phyloP scores from a whole-genome alignment of 2,113 vertebrate genomes.

The Dipodomys ordii region DNA sequence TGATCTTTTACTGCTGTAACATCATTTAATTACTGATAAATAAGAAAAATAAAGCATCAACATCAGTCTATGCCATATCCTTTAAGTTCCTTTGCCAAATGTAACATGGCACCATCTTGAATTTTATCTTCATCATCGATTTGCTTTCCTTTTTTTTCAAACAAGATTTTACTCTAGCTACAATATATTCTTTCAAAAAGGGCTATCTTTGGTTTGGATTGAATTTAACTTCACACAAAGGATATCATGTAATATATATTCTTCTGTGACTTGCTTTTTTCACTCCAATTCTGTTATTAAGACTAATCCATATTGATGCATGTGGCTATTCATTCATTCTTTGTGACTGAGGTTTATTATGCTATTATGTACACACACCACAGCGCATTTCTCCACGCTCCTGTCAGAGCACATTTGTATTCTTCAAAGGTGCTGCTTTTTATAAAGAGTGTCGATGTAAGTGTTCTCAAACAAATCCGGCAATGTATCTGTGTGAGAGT shows the following conservation, averaged over 20 bases:
- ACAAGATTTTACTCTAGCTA: not conserved
- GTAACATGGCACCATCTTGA: not conserved
- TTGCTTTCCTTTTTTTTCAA: slow-evolving; percentile 10
- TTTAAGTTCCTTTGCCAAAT: not conserved
- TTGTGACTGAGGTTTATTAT: slow-evolving; percentile 59
- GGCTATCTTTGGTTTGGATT: slow-evolving; percentile 33
- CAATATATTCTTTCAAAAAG: slow-evolving; percentile 40
- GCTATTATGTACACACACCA: not conserved
- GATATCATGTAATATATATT: slow-evolving; percentile 44
- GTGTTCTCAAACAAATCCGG: not conserved
- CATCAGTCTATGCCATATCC: not conserved
- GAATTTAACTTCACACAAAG: slow-evolving; percentile 45
- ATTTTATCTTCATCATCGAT: not conserved
- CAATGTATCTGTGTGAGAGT: not conserved
- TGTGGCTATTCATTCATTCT: slow-evolving; percentile 40
- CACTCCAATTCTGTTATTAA: slow-evolving; percentile 52
- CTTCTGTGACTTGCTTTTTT: slow-evolving; percentile 42
- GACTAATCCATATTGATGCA: not conserved
- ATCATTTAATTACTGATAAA: slow-evolving; percentile 1
- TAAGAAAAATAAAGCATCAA: not conserved
- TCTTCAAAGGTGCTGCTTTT: not conserved
- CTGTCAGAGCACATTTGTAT: not conserved
- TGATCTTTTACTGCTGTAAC: not conserved
- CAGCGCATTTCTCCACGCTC: not conserved
- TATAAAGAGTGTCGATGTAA: not conserved